Evolutionary conservation across 1,140 invertebrate genomes (phyloP).

Genomic region (Brachionus rubens): DNA sequence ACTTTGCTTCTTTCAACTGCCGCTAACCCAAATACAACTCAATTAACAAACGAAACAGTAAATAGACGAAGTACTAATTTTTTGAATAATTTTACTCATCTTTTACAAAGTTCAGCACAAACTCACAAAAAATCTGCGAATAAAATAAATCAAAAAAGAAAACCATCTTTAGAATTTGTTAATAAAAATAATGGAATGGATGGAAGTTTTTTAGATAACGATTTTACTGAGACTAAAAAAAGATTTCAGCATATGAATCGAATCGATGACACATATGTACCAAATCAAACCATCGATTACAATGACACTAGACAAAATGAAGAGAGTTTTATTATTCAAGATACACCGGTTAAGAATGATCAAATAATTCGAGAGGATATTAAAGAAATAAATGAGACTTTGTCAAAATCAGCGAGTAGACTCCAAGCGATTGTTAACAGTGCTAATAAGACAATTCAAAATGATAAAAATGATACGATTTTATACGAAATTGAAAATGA

Average conservation of each 20-base stretch:
- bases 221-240: background rate
- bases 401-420: constrained; percentile 35
- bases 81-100: constrained; percentile 7
- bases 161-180: background rate
- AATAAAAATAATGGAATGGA: background rate
- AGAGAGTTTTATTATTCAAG: background rate
- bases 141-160: background rate
- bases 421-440: background rate
- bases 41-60: background rate
- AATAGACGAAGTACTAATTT: constrained; percentile 2
- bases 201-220: background rate
- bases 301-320: background rate
- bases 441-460: background rate
- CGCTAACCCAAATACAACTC: background rate
- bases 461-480: background rate
- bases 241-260: background rate
- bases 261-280: too few relatives aligned
- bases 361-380: background rate
- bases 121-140: background rate
- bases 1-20: background rate
- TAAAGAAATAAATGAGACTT: background rate
- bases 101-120: background rate
- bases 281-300: background rate
- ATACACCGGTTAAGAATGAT: constrained; percentile 15
- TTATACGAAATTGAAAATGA: background rate